phyloP scores from a whole-genome alignment of 2,888 invertebrate genomes.

The Brachyptera risi region DNA sequence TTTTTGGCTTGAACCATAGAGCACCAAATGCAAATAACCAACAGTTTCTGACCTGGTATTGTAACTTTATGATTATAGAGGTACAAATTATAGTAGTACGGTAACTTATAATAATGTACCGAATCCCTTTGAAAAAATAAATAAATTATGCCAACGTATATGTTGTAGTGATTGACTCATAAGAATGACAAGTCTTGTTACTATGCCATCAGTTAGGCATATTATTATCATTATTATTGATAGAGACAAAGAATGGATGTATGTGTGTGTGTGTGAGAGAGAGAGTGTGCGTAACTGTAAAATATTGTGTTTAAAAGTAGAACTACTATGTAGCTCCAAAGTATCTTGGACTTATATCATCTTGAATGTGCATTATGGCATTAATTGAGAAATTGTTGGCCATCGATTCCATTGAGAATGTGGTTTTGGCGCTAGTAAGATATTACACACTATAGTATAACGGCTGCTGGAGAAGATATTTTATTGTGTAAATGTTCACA shows the following conservation, averaged over 20 bases:
- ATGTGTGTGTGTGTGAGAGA: conserved; percentile 39
- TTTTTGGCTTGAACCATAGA: too few species aligned
- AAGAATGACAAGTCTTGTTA: too few species aligned
- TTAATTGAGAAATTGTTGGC: conserved; percentile 4
- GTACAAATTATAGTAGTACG: too few species aligned
- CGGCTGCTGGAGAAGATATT: conserved; percentile 8
- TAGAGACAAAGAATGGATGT: too few species aligned
- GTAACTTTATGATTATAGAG: too few species aligned
- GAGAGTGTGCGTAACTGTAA: conserved; percentile 48
- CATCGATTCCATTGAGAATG: neutral
- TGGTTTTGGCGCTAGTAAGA: neutral
- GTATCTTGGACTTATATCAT: conserved; percentile 11
- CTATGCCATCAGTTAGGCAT: too few species aligned
- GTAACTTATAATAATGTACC: too few species aligned
- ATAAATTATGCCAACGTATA: too few species aligned
- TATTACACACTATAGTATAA: neutral
- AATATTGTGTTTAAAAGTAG: conserved; percentile 45
- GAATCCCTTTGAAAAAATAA: too few species aligned
- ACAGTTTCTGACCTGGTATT: too few species aligned
- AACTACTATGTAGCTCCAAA: conserved; percentile 33
- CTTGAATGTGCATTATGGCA: neutral
- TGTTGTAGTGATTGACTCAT: too few species aligned
- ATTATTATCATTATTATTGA: conserved; percentile 21
- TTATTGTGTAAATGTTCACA: conserved; percentile 3
- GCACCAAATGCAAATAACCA: too few species aligned